phyloP scores from a whole-genome alignment of 1,140 invertebrate species.

The Drosophila quadrilineata region DNA sequence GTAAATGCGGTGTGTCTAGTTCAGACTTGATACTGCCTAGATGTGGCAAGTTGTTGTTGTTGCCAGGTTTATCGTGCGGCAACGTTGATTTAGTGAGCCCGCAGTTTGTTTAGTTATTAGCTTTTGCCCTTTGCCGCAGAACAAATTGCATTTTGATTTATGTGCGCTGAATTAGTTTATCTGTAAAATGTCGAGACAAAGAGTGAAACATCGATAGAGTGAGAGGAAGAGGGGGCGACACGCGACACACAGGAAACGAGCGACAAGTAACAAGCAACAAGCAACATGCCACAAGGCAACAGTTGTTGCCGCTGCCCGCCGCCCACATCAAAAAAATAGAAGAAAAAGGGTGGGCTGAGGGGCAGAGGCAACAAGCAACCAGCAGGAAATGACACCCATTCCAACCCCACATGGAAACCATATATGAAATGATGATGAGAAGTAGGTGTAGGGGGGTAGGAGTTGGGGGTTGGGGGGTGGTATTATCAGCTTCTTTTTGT shows the following conservation, averaged over 20 bases:
- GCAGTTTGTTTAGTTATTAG: constrained; percentile 79
- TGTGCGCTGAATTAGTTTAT: constrained; percentile 65
- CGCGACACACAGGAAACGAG: constrained; percentile 51
- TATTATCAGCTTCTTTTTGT: background rate
- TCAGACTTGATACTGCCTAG: constrained; percentile 14
- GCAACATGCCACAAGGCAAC: constrained; percentile 41
- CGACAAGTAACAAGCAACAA: constrained; percentile 43
- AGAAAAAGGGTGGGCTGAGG: background rate
- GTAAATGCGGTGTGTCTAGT: constrained; percentile 46
- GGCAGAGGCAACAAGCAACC: constrained; percentile 7
- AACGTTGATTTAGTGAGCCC: constrained; percentile 69
- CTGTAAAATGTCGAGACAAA: constrained; percentile 30
- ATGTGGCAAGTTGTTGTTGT: background rate
- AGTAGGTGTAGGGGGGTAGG: too few relatives aligned
- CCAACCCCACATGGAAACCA: too few relatives aligned
- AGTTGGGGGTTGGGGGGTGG: too few relatives aligned
- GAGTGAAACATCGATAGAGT: constrained; percentile 4
- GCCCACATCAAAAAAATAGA: constrained; percentile 73
- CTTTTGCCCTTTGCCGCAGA: constrained; percentile 72
- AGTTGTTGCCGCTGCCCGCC: too few relatives aligned
- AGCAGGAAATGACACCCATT: constrained; percentile 53
- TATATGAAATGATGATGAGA: too few relatives aligned
- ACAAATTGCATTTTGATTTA: constrained; percentile 80
- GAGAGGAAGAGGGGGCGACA: constrained; percentile 20
- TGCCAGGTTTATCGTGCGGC: constrained; percentile 64